A percentile compares a stretch with the other conserved stretches of the same genome.
Conservation (phyloP, 2,113 vertebrate species). For the Dipodomys spectabilis region DNA sequence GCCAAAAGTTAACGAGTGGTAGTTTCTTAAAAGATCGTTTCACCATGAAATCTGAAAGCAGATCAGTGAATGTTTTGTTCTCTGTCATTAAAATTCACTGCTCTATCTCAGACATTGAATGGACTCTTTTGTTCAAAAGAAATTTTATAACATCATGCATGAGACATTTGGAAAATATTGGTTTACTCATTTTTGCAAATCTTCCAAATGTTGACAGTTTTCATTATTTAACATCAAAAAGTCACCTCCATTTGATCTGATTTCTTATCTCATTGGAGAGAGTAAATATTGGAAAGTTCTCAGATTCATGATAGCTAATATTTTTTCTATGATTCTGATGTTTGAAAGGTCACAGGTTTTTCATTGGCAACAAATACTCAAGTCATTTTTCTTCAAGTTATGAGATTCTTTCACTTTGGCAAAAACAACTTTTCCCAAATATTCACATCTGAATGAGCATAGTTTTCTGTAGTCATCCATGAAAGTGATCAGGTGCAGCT, state of each 20-base stretch:
- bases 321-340: neutral
- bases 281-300: neutral
- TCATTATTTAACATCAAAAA: neutral
- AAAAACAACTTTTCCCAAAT: neutral
- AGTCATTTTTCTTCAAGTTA: neutral
- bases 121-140: neutral
- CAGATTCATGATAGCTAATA: neutral
- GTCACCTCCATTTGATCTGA: neutral
- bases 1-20: conserved; percentile 13
- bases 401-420: neutral
- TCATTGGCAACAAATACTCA: neutral
- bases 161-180: neutral
- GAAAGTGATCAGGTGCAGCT: neutral
- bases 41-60: conserved; percentile 13
- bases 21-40: conserved; percentile 8
- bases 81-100: conserved; percentile 14
- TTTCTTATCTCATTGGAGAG: neutral
- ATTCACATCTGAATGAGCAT: neutral
- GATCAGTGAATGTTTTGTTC: conserved; percentile 28
- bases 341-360: neutral
- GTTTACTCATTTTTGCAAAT: neutral
- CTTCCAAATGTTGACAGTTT: neutral
- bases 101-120: neutral
- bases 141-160: neutral
- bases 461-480: neutral